Evolutionary conservation across 2,888 invertebrate genomes (phyloP).

Genomic region (Plagiodera versicolora): DNA sequence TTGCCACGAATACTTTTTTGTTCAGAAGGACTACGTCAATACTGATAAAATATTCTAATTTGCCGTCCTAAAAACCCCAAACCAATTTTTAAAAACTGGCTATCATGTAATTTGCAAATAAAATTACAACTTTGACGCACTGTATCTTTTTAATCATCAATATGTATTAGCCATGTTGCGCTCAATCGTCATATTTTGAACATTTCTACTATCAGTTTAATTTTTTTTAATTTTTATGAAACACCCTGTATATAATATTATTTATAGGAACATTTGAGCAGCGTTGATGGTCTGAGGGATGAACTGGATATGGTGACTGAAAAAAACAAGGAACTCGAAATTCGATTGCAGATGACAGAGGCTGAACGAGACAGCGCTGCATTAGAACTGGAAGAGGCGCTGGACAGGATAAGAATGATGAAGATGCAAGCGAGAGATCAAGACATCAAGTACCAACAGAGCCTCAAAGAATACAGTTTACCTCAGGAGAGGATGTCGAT

Average conservation of each 20-base stretch:
- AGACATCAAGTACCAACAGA: conserved; percentile 57
- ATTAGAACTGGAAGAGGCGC: conserved; percentile 84
- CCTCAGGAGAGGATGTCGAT: conserved; percentile 52
- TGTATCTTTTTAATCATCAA: too few species aligned
- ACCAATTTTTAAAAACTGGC: too few species aligned
- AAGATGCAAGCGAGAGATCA: conserved; percentile 84
- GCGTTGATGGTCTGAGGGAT: conserved; percentile 83
- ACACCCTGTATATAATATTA: conserved; percentile 3
- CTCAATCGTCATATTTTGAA: too few species aligned
- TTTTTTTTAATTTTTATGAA: too few species aligned
- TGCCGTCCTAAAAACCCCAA: too few species aligned
- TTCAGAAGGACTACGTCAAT: too few species aligned
- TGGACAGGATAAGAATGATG: conserved; percentile 82
- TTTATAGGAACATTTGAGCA: conserved; percentile 83
- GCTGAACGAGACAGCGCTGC: conserved; percentile 80
- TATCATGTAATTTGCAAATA: too few species aligned
- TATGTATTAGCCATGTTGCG: too few species aligned
- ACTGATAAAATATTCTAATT: too few species aligned
- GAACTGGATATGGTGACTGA: conserved; percentile 83
- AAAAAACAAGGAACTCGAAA: conserved; percentile 83
- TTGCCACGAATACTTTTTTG: too few species aligned
- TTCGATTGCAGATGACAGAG: conserved; percentile 69
- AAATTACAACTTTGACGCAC: too few species aligned
- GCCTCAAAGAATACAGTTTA: conserved; percentile 49
- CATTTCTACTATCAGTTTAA: too few species aligned